Evolutionary conservation across 2,113 vertebrate genomes (phyloP), one percentile per base, ranked within the genome.

Genomic region (Gavialis gangeticus): DNA sequence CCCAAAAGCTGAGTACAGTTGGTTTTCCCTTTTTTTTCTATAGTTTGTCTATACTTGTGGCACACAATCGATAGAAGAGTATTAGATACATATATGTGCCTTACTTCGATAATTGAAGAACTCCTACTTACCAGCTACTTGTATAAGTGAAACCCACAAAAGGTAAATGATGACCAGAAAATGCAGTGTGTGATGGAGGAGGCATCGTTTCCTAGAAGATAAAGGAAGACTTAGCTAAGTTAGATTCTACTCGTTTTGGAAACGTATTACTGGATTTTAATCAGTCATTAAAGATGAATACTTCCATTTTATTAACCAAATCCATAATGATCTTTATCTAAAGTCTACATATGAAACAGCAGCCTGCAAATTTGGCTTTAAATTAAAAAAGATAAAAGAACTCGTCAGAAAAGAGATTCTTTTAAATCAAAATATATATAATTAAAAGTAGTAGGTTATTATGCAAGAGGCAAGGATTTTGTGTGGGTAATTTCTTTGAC

Each of bases 91-190:
- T 28, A 1, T 46, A 87, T 64, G 15, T 21, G 76, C 10, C 3
- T 15, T n/a, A 71, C 11, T 16, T 21, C 60, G 54, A 75, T 3
- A 62, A 30, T 22, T 89, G 17, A 28, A 22, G 46, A 89, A 59
- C 5, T 86, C 60, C 78, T 55, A 98, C 99, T 99, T 98, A 99
- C 99, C 99, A 99, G 98, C 99, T 99, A 97, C 99, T 99, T 82
- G 99, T 99, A 71, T 99, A 99, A 37, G 99, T 99, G 97, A 99
- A 99, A 90, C 99, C 99, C 85, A 99, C 98, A 95, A 99, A 99
- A 24, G 99, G 99, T 79, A 99, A 98, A 96, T 99, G 99, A 97
- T 99, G 99, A 79, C 99, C 99, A 95, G 99, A 99, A 98, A 99
- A 99, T 73, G 99, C 98, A 75, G 99, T 99, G 93, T 99, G 99